These are phyloP conservation scores for Bombyx huttoni DNA, from an alignment of 2,888 invertebrate genomes.

Conservation along the genomic window DNA sequence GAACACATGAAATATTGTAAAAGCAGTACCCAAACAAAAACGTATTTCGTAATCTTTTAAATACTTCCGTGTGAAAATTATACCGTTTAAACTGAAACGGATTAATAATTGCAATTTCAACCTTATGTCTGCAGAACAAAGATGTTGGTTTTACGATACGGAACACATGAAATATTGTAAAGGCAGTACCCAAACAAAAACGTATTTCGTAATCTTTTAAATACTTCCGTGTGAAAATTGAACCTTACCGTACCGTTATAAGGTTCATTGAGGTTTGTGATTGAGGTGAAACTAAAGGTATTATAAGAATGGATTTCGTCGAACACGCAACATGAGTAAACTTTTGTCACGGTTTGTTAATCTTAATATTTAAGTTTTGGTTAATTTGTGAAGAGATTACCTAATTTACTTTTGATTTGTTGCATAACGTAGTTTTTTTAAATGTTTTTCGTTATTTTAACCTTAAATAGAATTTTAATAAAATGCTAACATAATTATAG, in stretches of 20 bases:
- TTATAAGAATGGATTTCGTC: slow-evolving; percentile 50
- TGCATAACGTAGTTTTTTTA: not conserved
- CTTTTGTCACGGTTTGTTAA: slow-evolving; percentile 62
- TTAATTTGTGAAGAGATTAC: slow-evolving; percentile 5
- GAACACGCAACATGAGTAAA: slow-evolving; percentile 62
- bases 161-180: slow-evolving; percentile 12
- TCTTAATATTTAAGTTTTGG: slow-evolving; percentile 47
- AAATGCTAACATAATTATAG: too few relatives aligned
- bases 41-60: slow-evolving; percentile 34
- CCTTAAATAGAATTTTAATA: too few relatives aligned
- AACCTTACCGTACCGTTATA: slow-evolving; percentile 28
- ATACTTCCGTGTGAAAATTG: slow-evolving; percentile 24
- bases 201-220: slow-evolving; percentile 34
- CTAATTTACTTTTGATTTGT: not conserved
- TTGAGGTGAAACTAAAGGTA: slow-evolving; percentile 17
- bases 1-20: slow-evolving; percentile 12
- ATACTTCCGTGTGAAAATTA: slow-evolving; percentile 24
- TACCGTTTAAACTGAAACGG: slow-evolving; percentile 3
- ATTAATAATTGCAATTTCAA: slow-evolving; percentile 10
- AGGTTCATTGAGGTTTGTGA: slow-evolving; percentile 16
- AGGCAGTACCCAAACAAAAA: slow-evolving; percentile 35
- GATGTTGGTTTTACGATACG: slow-evolving; percentile 1
- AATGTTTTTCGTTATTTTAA: too few relatives aligned
- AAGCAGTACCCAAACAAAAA: slow-evolving; percentile 35
- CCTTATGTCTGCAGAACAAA: slow-evolving; percentile 20